A percentile compares a stretch with the other conserved stretches of the same genome.
Conservation (phyloP, 2,888 invertebrate genomes). For the Hirudinaria manillensis region DNA sequence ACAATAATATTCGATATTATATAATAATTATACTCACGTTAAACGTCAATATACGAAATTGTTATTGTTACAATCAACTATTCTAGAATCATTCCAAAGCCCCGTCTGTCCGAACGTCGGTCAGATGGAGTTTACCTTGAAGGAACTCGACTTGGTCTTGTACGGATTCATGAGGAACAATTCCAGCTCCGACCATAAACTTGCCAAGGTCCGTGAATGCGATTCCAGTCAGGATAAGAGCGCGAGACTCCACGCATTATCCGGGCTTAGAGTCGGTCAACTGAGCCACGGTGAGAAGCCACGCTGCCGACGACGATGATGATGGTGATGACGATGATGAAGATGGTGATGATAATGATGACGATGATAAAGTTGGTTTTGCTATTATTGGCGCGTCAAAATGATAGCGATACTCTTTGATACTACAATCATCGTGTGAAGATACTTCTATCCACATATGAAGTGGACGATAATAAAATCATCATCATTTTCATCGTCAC, state of each 20-base stretch:
- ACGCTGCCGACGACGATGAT: not conserved
- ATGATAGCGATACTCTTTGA: not conserved
- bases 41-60: too few species aligned
- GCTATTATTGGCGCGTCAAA: not conserved
- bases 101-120: too few species aligned
- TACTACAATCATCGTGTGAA: not conserved
- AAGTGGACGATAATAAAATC: not conserved
- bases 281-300: conserved; percentile 47
- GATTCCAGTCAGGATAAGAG: not conserved
- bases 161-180: conserved; percentile 48
- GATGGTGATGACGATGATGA: not conserved
- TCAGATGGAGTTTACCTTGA: conserved; percentile 40
- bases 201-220: conserved; percentile 25
- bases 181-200: conserved; percentile 41
- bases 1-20: too few species aligned
- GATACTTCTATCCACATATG: not conserved
- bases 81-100: too few species aligned
- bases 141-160: conserved; percentile 49
- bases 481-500: not conserved
- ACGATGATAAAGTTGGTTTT: not conserved
- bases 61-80: too few species aligned
- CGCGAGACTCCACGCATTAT: conserved; percentile 45
- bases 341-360: not conserved
- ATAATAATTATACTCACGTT: too few species aligned
- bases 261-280: conserved; percentile 47